Evolutionary conservation across 2,888 invertebrate genomes (phyloP).

Genomic region (Gymnosoma rotundatum): DNA sequence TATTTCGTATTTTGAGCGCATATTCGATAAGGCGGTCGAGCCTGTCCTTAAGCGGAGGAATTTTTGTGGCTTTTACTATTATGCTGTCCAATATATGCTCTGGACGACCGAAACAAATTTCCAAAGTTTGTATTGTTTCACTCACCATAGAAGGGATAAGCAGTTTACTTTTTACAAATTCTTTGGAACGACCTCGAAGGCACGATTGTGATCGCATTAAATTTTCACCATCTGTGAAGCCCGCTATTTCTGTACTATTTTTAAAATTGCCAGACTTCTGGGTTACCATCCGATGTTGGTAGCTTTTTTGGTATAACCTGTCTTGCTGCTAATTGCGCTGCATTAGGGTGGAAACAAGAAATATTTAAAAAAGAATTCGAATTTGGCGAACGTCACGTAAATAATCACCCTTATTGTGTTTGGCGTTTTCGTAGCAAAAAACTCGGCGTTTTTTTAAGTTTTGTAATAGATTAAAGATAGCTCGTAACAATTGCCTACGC

Average conservation of each 20-base stretch:
- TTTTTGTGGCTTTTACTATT: conserved; percentile 8
- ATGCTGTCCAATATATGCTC: conserved; percentile 58
- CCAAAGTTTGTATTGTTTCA: conserved; percentile 57
- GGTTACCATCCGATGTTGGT: conserved; percentile 52
- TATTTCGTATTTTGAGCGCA: too few relatives aligned
- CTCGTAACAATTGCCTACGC: too few relatives aligned
- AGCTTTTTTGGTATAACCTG: not conserved
- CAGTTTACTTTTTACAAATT: conserved; percentile 58
- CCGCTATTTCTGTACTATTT: conserved; percentile 60
- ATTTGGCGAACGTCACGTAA: too few relatives aligned
- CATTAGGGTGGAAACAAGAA: not conserved
- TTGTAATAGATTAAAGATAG: too few relatives aligned
- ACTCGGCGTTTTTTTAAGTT: too few relatives aligned
- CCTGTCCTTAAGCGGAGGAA: too few relatives aligned
- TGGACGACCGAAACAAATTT: conserved; percentile 61
- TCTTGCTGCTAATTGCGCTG: not conserved
- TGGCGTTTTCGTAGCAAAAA: too few relatives aligned
- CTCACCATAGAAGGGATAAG: conserved; percentile 40
- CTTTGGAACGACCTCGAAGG: conserved; percentile 54
- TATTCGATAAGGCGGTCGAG: too few relatives aligned
- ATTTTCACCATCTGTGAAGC: too few relatives aligned
- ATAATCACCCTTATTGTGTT: too few relatives aligned
- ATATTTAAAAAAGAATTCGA: too few relatives aligned
- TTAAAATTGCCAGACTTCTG: conserved; percentile 67
- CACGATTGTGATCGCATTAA: too few relatives aligned